Evolutionary conservation across 2,888 invertebrate species (phyloP).

Genomic region (Mellilla xanthometata): DNA sequence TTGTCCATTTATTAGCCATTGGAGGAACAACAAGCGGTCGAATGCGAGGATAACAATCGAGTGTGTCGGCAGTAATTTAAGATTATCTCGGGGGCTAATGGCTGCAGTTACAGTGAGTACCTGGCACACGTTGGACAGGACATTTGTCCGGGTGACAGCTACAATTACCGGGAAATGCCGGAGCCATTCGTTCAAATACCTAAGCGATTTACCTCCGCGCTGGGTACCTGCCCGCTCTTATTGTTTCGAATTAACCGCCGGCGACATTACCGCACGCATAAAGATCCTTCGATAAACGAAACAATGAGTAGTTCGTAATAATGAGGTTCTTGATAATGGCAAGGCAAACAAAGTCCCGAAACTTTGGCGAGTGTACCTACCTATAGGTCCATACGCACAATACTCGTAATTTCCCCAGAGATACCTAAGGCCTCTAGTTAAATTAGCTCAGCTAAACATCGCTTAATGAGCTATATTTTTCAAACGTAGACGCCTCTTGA

Average conservation of each 20-base stretch:
- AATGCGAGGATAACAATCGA: slow-evolving; percentile 41
- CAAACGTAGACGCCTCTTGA: slow-evolving; percentile 55
- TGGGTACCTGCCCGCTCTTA: slow-evolving; percentile 30
- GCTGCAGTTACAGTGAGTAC: slow-evolving; percentile 69
- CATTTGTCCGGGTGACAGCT: slow-evolving; percentile 75
- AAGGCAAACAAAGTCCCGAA: slow-evolving; percentile 47
- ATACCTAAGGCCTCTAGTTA: slow-evolving; percentile 60
- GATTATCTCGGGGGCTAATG: slow-evolving; percentile 65
- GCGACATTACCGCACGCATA: slow-evolving; percentile 21
- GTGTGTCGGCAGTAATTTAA: slow-evolving; percentile 55
- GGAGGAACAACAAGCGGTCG: slow-evolving; percentile 15
- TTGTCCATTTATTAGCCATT: slow-evolving; percentile 9
- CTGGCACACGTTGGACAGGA: slow-evolving; percentile 62
- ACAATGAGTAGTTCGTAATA: slow-evolving; percentile 37
- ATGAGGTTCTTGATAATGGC: slow-evolving; percentile 46
- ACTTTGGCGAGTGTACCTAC: slow-evolving; percentile 46
- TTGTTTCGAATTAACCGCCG: slow-evolving; percentile 38
- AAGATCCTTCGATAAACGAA: slow-evolving; percentile 31
- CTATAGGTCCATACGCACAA: slow-evolving; percentile 56
- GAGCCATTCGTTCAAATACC: slow-evolving; percentile 61
- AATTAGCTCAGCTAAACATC: slow-evolving; percentile 75
- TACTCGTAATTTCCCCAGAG: slow-evolving; percentile 70
- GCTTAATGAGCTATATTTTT: slow-evolving; percentile 69
- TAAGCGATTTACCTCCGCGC: slow-evolving; percentile 55
- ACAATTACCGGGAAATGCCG: slow-evolving; percentile 71